Evolutionary conservation across 2,113 vertebrate species (phyloP).

Genomic region (Condylura cristata): DNA sequence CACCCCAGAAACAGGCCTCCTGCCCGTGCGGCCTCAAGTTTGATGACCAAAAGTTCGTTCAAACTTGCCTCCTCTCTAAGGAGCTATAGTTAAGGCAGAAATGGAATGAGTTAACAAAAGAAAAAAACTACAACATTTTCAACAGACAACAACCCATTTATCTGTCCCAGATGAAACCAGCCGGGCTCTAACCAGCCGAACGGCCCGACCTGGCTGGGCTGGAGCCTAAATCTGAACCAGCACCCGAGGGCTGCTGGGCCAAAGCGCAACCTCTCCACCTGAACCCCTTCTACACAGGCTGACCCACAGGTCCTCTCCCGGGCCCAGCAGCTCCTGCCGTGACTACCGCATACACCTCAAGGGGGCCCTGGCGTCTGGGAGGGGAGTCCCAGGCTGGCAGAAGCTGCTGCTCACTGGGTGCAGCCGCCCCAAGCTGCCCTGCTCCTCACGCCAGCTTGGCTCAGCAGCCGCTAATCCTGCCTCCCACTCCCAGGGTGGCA

Average conservation of each 20-base stretch:
- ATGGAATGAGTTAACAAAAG: slow-evolving; percentile 60
- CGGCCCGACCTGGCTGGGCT: accelerated
- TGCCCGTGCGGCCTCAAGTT: background rate
- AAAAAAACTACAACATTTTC: slow-evolving; percentile 36
- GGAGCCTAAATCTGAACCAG: background rate
- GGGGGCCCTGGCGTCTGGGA: slow-evolving; percentile 77
- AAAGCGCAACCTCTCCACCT: background rate
- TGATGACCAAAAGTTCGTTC: background rate
- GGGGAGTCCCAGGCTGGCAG: slow-evolving; percentile 73
- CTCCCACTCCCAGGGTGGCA: background rate
- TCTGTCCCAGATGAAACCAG: background rate
- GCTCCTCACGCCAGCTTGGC: accelerated
- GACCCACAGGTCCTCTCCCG: slow-evolving; percentile 50
- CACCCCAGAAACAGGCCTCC: background rate
- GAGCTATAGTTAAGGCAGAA: slow-evolving; percentile 69
- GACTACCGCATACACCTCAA: slow-evolving; percentile 85
- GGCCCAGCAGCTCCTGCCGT: slow-evolving; percentile 77
- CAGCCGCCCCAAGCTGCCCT: too few species aligned
- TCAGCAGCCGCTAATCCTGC: accelerated
- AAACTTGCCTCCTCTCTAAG: background rate
- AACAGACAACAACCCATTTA: background rate
- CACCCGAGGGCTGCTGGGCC: background rate
- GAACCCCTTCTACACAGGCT: background rate
- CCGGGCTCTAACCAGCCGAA: background rate
- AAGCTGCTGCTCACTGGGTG: too few species aligned